Base-by-base conservation (phyloP, 2,797 vertebrate species). In the Myoxocephalus aenaeus region DNA sequence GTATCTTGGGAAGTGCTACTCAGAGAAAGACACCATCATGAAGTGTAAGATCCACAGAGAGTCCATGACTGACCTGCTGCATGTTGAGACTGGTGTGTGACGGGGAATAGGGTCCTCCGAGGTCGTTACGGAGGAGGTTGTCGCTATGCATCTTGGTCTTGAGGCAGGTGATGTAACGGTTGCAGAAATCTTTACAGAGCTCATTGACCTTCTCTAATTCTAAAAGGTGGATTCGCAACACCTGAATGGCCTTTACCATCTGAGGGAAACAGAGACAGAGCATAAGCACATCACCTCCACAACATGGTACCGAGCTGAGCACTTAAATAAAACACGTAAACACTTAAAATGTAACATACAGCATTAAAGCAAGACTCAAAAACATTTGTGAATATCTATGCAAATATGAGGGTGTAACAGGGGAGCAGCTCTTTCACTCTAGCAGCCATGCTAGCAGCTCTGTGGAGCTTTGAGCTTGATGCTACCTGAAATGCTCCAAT, bases 71-170 rank as follows among this genome's bases (percentile, higher is more conserved):
- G 94, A 99, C 98, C 98, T 99, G 98, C 86, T 98, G 98, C 84
- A 99, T 96, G 93, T 95, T 96, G 91, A 98, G 96, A 92, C 96
- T 97, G 92, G 97, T 97, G 90, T 98, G 97, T 78, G 96, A 95
- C 8, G 98, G 98, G 78, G 98, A 99, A 82, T 99, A 99, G 27
- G 98, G 97, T 0, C 97, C 97, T 72, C 97, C 98, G 13, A 99
- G 94, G 93, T 99, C 98, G 0, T 98, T 99, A 87, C 98, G 97
- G 88, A 99, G 97, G 92, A 99, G 96, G 96, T 99, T 99, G 92
- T 99, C 98, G 0, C 98, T 99, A 96, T 99, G 98, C 98, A 99
- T 99, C 97, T 99, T 99, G 89, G 98, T 99, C 95, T 99, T 99
- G 94, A 99, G 97, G 94, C 98, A 99, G 93, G 98, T 99, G 95